phyloP scores from a whole-genome alignment of 2,113 vertebrate genomes.

The Tupaia chinensis region DNA sequence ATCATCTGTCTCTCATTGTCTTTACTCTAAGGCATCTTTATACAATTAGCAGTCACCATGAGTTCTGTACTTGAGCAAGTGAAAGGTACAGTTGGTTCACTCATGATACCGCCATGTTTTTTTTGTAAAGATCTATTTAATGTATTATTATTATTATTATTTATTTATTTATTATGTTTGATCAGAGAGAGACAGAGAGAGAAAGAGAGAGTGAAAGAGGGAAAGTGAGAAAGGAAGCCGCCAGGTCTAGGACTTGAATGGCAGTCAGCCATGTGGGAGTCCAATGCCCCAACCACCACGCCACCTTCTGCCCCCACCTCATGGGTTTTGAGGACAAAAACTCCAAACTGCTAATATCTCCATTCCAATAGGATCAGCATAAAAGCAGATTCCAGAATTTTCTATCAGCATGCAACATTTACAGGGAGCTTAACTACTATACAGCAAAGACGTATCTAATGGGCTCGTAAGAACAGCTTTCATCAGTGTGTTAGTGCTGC shows the following conservation, averaged over 20 bases:
- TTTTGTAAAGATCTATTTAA: too few relatives aligned
- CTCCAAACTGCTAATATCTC: background rate
- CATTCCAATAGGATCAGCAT: background rate
- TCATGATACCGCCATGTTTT: background rate
- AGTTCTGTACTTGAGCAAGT: background rate
- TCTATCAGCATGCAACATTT: background rate
- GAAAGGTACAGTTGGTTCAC: background rate
- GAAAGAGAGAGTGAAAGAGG: too few relatives aligned
- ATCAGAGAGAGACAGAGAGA: too few relatives aligned
- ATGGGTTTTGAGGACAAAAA: background rate
- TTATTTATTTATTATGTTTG: too few relatives aligned
- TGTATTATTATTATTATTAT: too few relatives aligned
- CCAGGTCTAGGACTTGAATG: too few relatives aligned
- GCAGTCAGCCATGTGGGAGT: too few relatives aligned
- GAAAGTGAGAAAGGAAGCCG: too few relatives aligned
- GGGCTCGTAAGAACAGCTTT: background rate
- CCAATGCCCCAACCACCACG: too few relatives aligned
- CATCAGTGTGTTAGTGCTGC: rapidly evolving
- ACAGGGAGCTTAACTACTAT: background rate
- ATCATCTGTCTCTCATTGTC: background rate
- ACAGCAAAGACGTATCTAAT: background rate
- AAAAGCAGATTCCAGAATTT: background rate
- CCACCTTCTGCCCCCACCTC: too few relatives aligned
- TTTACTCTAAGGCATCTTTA: background rate
- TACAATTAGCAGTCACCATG: background rate